phyloP scores from a whole-genome alignment of 1,140 invertebrate species.

The Caenorhabditis remanei region DNA sequence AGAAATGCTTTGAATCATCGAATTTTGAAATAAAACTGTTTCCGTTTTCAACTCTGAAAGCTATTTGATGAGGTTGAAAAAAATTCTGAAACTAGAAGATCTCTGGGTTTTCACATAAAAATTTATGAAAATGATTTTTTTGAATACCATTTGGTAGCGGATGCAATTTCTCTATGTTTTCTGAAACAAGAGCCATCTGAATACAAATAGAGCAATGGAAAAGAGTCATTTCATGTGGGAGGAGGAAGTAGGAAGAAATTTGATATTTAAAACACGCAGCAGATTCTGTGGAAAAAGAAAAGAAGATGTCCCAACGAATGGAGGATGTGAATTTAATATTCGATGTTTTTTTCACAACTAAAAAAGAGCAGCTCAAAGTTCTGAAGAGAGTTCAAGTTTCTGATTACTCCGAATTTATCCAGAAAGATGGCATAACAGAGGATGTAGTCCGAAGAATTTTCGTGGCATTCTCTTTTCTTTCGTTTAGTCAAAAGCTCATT shows the following conservation, averaged over 20 bases:
- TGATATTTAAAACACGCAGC: slow-evolving; percentile 45
- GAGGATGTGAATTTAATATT: not conserved
- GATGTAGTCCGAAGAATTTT: not conserved
- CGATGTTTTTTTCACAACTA: not conserved
- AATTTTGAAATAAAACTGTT: too few species aligned
- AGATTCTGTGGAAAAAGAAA: not conserved
- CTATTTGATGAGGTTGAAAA: too few species aligned
- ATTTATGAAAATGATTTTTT: not conserved
- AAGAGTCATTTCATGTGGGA: slow-evolving; percentile 38
- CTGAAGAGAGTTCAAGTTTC: not conserved
- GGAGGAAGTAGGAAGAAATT: slow-evolving; percentile 20
- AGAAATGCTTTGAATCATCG: not conserved
- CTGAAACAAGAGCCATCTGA: slow-evolving; percentile 47
- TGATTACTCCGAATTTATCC: not conserved
- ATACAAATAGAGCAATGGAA: slow-evolving; percentile 21
- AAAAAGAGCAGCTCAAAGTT: not conserved
- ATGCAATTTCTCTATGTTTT: slow-evolving; percentile 40
- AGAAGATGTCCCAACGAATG: not conserved
- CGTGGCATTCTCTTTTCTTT: not conserved
- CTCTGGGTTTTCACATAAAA: too few species aligned
- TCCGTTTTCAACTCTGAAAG: too few species aligned
- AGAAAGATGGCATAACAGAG: not conserved
- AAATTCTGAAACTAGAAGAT: too few species aligned
- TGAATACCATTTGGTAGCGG: not conserved
- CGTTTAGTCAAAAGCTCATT: slow-evolving; percentile 53